A percentile compares a stretch with the other conserved stretches of the same genome.
phyloP scores from a whole-genome alignment of 1,140 invertebrate species.

The Neodiprion virginianus region DNA sequence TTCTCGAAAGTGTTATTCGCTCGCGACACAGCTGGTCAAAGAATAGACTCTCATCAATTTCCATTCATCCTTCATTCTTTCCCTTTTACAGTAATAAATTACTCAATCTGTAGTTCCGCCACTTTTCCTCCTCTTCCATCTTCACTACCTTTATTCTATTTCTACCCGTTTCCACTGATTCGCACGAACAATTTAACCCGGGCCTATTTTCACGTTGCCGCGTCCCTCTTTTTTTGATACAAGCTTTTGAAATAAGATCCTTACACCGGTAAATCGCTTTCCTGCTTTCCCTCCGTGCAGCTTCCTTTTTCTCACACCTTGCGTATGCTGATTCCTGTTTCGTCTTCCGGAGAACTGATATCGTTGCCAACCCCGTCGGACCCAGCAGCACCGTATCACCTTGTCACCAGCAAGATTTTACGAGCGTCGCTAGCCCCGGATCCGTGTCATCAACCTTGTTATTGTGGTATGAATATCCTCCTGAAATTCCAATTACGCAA shows the following conservation, averaged over 20 bases:
- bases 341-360: slow-evolving; percentile 6
- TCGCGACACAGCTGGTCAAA: background rate
- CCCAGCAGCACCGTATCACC: background rate
- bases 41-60: slow-evolving; percentile 2
- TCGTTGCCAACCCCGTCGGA: background rate
- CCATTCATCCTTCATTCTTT: background rate
- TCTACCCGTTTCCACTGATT: slow-evolving; percentile 37
- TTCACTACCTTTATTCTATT: background rate
- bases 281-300: slow-evolving; percentile 24
- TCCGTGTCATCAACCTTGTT: slow-evolving; percentile 49
- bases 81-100: background rate
- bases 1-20: background rate
- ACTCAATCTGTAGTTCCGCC: background rate
- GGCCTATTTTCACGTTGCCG: slow-evolving; percentile 24
- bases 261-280: slow-evolving; percentile 18
- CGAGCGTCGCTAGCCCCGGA: slow-evolving; percentile 24
- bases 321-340: slow-evolving; percentile 26
- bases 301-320: slow-evolving; percentile 13
- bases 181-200: slow-evolving; percentile 54
- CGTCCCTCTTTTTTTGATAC: slow-evolving; percentile 22
- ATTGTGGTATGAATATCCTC: slow-evolving; percentile 46
- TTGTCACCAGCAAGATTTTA: background rate
- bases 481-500: slow-evolving; percentile 38
- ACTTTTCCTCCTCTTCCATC: background rate
- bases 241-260: slow-evolving; percentile 9